Evolutionary conservation across 2,888 invertebrate species (phyloP).

Genomic region (Heliconius erato): DNA sequence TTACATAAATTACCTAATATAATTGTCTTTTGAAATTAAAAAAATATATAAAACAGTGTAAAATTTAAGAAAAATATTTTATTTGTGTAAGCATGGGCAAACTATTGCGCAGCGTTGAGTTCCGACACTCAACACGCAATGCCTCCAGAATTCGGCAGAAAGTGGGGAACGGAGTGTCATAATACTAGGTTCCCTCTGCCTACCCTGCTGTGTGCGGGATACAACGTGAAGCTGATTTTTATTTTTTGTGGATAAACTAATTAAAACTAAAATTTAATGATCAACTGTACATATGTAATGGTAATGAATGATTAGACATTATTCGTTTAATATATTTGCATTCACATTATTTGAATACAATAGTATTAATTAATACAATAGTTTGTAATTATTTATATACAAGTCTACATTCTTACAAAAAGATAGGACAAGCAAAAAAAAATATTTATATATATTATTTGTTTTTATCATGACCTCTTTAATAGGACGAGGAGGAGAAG

Average conservation of each 20-base stretch:
- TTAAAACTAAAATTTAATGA: background rate
- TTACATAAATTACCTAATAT: no score
- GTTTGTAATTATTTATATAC: background rate
- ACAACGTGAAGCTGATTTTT: no score
- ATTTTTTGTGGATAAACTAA: no score
- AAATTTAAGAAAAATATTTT: background rate
- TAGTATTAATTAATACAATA: background rate
- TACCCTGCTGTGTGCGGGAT: no score
- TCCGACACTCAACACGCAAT: no score
- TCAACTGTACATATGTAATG: background rate
- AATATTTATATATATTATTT: background rate
- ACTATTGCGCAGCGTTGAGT: no score
- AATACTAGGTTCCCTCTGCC: no score
- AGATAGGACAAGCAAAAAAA: background rate
- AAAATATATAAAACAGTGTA: background rate
- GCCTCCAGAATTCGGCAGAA: no score
- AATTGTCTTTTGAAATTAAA: no score
- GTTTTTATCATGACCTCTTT: background rate
- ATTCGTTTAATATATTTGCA: background rate
- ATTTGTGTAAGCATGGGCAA: background rate
- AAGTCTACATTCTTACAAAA: background rate
- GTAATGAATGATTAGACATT: background rate
- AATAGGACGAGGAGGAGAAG: background rate
- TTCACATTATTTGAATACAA: conserved; percentile 21
- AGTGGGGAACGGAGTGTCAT: no score